Percentiles rank a stretch among this genome's conserved stretches.
phyloP scores from a whole-genome alignment of 2,113 vertebrate genomes.

The Anoplopoma fimbria region DNA sequence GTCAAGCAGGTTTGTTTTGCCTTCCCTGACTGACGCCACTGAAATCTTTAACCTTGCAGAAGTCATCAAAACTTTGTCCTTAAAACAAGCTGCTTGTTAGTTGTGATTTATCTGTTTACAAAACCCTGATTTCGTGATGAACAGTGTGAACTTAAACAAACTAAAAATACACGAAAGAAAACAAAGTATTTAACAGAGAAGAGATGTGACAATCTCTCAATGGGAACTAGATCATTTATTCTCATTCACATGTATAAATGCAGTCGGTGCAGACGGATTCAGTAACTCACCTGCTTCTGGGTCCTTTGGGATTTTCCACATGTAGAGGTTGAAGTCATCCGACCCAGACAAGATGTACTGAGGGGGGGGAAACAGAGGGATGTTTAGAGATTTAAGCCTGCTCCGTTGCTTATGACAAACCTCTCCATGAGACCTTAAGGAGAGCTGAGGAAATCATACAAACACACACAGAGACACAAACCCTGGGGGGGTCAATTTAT shows the following conservation, averaged over 20 bases:
- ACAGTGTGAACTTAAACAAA: constrained; percentile 9
- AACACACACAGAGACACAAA: background rate
- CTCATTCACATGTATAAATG: background rate
- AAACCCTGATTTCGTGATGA: background rate
- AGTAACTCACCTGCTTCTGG: constrained; percentile 91
- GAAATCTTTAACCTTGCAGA: constrained; percentile 37
- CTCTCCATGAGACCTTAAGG: background rate
- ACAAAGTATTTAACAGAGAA: background rate
- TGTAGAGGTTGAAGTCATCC: constrained; percentile 99
- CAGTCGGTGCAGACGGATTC: background rate
- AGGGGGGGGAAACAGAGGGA: constrained; percentile 43
- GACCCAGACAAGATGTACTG: constrained; percentile 99
- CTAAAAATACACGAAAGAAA: background rate
- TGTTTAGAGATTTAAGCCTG: constrained; percentile 23
- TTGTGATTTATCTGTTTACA: background rate
- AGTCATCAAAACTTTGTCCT: background rate
- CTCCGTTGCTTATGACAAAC: background rate
- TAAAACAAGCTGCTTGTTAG: background rate
- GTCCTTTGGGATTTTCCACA: constrained; percentile 98
- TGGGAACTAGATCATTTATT: background rate
- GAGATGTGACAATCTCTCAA: background rate
- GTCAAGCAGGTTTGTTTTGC: constrained; percentile 34
- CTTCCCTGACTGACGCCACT: constrained; percentile 12
- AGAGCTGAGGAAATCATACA: background rate
- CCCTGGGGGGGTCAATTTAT: background rate